Evolutionary conservation across 2,888 invertebrate genomes (phyloP), one percentile per base, ranked within the genome.

Genomic region (Lasioglossum leucozonium): DNA sequence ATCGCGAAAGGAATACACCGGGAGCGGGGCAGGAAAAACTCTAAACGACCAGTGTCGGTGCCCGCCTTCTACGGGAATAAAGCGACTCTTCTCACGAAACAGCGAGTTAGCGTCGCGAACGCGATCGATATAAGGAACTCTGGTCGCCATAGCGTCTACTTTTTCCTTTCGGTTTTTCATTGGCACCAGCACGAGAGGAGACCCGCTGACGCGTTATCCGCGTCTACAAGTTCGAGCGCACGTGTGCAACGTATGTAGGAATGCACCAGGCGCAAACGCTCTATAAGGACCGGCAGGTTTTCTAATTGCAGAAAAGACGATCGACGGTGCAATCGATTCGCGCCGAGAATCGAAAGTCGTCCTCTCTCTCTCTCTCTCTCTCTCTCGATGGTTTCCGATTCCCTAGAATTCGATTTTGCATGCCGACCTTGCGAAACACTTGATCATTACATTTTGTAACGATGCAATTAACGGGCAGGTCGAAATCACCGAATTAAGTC

Each of bases 271-370:
- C 18, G 22, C 40, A 26, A 34, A 58, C 55, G 71, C 82, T 84
- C 26, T 81, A 86, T 81, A 87, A 72, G 86, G 87, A 37, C 4
- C 55, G 55, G 22, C 40, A 4, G n/a, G 72, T 80, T 86, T 82
- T 87, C 86, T 87, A 87, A 84, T 87, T 75, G 77, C 76, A 74
- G 86, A 76, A 62, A 80, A 82, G 72, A 82, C 67, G 62, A 72
- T 77, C 73, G 82, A 71, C 22, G 40, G 69, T n/a, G 16, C 55
- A 55, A 55, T 55, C 72, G 77, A 69, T 58, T 72, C 40, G 55
- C 42, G 2, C 0, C 26, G 37, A 76, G 72, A 82, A 30, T 30
- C 47, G 83, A 82, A 71, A 77, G 73, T 69, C 40, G 47, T 22
- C 16, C 44, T 8, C n/a, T n/a, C n/a, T n/a, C n/a, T n/a, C n/a